Conservation (phyloP, 2,888 invertebrate species). For the Crossocerus cetratus region DNA sequence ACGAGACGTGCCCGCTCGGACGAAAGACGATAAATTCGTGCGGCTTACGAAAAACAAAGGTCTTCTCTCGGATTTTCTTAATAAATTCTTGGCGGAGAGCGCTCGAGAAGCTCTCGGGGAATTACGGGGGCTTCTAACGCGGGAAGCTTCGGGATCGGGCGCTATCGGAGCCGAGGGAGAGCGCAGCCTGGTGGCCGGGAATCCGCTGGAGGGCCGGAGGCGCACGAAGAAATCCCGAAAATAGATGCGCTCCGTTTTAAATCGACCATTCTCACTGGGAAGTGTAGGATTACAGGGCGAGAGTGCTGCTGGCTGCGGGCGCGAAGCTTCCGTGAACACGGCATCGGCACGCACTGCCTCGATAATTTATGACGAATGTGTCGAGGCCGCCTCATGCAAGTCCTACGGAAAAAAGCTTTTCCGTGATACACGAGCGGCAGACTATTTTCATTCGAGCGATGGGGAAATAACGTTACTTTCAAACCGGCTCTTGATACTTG, state of each 20-base stretch:
- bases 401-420: no score
- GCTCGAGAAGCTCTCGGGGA: no score
- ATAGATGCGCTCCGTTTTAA: conserved; percentile 1
- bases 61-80: no score
- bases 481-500: no score
- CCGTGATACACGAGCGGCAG: no score
- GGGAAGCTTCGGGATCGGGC: background rate
- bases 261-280: background rate
- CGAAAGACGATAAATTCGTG: background rate
- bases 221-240: conserved; percentile 6
- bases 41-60: no score
- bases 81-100: no score
- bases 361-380: conserved; percentile 1
- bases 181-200: no score
- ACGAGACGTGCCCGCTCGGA: background rate
- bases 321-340: background rate
- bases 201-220: background rate
- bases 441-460: no score
- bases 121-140: background rate
- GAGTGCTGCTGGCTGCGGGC: background rate
- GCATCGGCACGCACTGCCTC: background rate
- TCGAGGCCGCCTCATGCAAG: background rate
- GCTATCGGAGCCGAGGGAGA: background rate
- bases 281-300: conserved; percentile 3
- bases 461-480: no score